phyloP scores from a whole-genome alignment of 1,140 invertebrate genomes.

The Eupeodes corollae region DNA sequence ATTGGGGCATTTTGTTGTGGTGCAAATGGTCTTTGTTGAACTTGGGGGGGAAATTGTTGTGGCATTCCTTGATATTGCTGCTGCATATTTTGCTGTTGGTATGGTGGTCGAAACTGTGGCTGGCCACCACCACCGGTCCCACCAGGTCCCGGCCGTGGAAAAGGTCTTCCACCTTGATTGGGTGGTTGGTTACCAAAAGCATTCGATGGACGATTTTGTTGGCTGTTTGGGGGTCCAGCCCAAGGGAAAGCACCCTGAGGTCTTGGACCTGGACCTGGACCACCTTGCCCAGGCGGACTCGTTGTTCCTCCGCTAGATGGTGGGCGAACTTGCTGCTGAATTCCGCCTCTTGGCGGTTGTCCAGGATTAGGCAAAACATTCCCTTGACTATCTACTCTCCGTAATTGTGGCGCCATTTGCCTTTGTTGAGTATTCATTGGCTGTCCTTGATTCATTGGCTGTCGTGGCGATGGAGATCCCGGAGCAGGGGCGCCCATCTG shows the following conservation, averaged over 20 bases:
- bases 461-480: background rate
- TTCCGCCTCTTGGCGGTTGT: constrained; percentile 15
- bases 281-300: constrained; percentile 27
- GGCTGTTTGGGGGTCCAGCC: constrained; percentile 12
- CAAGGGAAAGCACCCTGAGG: constrained; percentile 27
- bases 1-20: constrained; percentile 11
- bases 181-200: constrained; percentile 24
- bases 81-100: constrained; percentile 6
- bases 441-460: background rate
- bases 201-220: constrained; percentile 15
- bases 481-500: background rate
- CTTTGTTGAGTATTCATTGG: background rate
- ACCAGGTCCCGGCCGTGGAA: constrained; percentile 8
- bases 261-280: constrained; percentile 8
- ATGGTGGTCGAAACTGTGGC: constrained; percentile 10
- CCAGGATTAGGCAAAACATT: constrained; percentile 27
- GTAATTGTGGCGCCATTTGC: constrained; percentile 14
- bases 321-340: constrained; percentile 15
- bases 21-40: constrained; percentile 17
- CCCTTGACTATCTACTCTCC: constrained; percentile 30
- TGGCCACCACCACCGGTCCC: constrained; percentile 17
- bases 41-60: constrained; percentile 8
- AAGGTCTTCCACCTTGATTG: constrained; percentile 15
- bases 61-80: constrained; percentile 5
- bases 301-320: constrained; percentile 17